Base-by-base conservation (phyloP, 2,888 invertebrate species). In the Eupithecia vulgata region DNA sequence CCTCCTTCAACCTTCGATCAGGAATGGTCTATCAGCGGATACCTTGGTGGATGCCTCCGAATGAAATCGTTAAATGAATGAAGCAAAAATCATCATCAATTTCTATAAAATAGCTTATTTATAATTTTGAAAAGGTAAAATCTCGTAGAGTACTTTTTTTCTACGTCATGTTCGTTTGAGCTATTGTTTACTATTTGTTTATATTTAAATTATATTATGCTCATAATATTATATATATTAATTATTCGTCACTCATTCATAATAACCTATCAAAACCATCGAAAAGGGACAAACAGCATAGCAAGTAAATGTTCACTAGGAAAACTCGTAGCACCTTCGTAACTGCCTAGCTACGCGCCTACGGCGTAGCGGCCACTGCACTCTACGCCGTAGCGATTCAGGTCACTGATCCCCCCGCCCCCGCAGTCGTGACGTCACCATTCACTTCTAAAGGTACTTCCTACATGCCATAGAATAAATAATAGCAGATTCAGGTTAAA, bases 341-440 rank as follows among this genome's bases (percentile, higher is more conserved):
- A 37, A 21, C 62, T 35, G 34, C 76, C 75, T 76, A 71, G 78
- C 82, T 83, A 85, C 85, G 83, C 79, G 81, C 80, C 83, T 84
- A 83, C 85, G 83, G 85, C 91, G 87, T 85, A 86, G 90, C 88
- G 88, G 89, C 83, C 92, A 90, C 84, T 91, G 92, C 91, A 89
- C 93, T 89, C 90, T 90, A 90, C 91, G 88, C 75, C 90, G 90
- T 89, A 89, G 86, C 85, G 81, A 92, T 90, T 86, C 91, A 85
- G 92, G 93, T 92, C 92, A 92, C 82, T 85, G 87, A 80, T 81
- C 83, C 82, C 80, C 78, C 71, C 77, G 73, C 76, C 76, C 73
- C 67, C 65, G 77, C 64, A 72, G 72, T 75, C 64, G 80, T 81
- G 81, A 77, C 79, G 78, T 79, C 78, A 77, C 74, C 61, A 34